Conservation (phyloP, 2,113 vertebrate species). For the Rhinoderma darwinii region DNA sequence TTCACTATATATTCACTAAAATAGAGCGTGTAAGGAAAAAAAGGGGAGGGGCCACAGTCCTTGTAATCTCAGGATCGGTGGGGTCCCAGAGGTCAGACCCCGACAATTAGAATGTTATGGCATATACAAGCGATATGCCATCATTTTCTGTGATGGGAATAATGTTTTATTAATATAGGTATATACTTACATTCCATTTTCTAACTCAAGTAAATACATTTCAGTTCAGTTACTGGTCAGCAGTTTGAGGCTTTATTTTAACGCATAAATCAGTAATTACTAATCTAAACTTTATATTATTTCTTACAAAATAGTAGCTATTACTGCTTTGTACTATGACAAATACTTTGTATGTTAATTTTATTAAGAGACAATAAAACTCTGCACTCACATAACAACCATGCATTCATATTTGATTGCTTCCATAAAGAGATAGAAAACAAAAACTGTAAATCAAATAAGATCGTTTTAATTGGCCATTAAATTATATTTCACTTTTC, state of each 20-base stretch:
- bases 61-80: too few relatives aligned
- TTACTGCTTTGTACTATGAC: neutral
- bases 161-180: too few relatives aligned
- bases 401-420: constrained; percentile 30
- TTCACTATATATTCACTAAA: too few relatives aligned
- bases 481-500: constrained; percentile 32
- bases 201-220: too few relatives aligned
- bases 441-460: constrained; percentile 44
- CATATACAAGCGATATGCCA: too few relatives aligned
- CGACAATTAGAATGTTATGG: too few relatives aligned
- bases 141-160: too few relatives aligned
- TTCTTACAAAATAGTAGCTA: neutral
- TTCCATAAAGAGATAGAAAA: constrained; percentile 21
- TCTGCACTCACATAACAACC: neutral
- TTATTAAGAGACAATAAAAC: constrained; percentile 39
- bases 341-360: constrained; percentile 25
- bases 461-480: constrained; percentile 40
- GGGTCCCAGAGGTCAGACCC: too few relatives aligned
- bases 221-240: too few relatives aligned
- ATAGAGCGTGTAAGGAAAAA: too few relatives aligned
- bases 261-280: neutral
- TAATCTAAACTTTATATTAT: neutral
- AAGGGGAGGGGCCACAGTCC: too few relatives aligned
- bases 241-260: neutral
- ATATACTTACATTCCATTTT: too few relatives aligned